Evolutionary conservation across 2,888 invertebrate genomes (phyloP).

Genomic region (Tenthredo livida): DNA sequence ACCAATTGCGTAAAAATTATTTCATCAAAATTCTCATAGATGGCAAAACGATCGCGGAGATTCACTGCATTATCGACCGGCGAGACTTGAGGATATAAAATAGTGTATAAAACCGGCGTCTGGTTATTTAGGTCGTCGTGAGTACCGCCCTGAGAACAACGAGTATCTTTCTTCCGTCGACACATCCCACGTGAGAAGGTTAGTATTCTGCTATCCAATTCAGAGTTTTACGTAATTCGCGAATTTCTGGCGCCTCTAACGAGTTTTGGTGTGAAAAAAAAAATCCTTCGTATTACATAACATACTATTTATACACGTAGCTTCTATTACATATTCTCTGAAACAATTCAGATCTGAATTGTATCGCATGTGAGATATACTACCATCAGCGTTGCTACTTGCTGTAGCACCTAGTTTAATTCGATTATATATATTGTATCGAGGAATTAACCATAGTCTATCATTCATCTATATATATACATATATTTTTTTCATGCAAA

Average conservation of each 20-base stretch:
- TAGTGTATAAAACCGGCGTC: constrained; percentile 24
- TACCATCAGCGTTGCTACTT: neutral
- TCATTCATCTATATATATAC: neutral
- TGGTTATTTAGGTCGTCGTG: constrained; percentile 6
- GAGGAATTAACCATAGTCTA: neutral
- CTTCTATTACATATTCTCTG: neutral
- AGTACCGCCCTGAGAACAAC: constrained; percentile 16
- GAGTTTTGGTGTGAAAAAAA: neutral
- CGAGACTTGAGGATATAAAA: neutral
- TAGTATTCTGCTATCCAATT: constrained; percentile 57
- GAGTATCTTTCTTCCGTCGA: constrained; percentile 62
- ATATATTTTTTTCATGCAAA: neutral
- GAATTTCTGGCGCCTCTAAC: constrained; percentile 34
- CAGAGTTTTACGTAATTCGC: constrained; percentile 39
- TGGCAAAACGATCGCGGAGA: neutral
- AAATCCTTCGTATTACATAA: neutral
- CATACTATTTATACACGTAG: neutral
- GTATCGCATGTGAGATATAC: constrained; percentile 1
- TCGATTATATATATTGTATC: neutral
- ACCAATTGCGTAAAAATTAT: neutral
- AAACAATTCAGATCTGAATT: neutral
- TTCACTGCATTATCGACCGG: constrained; percentile 6
- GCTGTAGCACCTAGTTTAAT: neutral
- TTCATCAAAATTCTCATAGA: neutral
- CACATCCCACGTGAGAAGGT: constrained; percentile 65